These are phyloP conservation scores for Formica selysi DNA, from an alignment of 1,140 invertebrate species.

Conservation along the genomic window DNA sequence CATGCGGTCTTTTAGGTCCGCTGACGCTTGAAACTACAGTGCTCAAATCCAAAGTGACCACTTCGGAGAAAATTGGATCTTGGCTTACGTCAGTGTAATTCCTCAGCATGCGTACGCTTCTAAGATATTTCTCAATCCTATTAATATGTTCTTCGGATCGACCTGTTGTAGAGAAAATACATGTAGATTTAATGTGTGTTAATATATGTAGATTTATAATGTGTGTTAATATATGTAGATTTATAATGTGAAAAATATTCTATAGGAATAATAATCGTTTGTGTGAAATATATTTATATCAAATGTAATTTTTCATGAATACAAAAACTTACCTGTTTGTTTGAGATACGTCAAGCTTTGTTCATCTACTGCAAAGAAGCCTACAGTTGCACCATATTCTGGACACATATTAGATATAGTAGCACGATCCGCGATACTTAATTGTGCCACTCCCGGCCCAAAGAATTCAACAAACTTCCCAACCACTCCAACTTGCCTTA, in stretches of 20 bases:
- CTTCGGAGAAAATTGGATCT: slow-evolving; percentile 95
- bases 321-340: slow-evolving; percentile 92
- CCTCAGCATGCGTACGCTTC: slow-evolving; percentile 93
- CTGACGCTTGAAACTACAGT: slow-evolving; percentile 98
- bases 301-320: background rate
- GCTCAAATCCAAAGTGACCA: slow-evolving; percentile 94
- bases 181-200: background rate
- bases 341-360: slow-evolving; percentile 94
- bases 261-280: background rate
- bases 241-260: background rate
- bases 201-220: slow-evolving; percentile 13
- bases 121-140: slow-evolving; percentile 94
- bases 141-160: slow-evolving; percentile 93
- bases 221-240: background rate
- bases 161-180: slow-evolving; percentile 87
- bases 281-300: background rate
- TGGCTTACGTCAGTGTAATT: slow-evolving; percentile 92
- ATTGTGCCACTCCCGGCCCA: slow-evolving; percentile 94
- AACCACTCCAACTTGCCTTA: slow-evolving; percentile 97
- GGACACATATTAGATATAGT: slow-evolving; percentile 99
- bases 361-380: slow-evolving; percentile 97
- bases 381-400: slow-evolving; percentile 98
- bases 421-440: slow-evolving; percentile 98
- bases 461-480: slow-evolving; percentile 99
- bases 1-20: slow-evolving; percentile 98